A percentile compares a stretch with the other conserved stretches of the same genome.
These are phyloP conservation scores for Chrysaora quinquecirrha DNA, from an alignment of 30 jellyfish, hydroid and myxozoan genomes.

Conservation along the genomic window DNA sequence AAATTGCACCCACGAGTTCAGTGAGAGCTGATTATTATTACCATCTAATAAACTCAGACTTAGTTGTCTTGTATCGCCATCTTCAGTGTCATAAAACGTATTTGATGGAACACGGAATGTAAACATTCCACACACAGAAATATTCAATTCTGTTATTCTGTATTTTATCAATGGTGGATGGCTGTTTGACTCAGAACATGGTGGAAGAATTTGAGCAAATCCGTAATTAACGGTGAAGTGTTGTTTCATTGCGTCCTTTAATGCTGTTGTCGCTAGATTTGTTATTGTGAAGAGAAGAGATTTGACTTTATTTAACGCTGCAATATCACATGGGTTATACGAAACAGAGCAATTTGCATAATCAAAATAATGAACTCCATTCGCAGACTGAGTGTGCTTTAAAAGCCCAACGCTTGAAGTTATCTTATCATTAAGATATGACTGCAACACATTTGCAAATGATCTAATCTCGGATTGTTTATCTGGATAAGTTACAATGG, in stretches of 20 bases:
- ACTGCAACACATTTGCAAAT: slow-evolving; percentile 11
- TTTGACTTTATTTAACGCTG: slow-evolving; percentile 31
- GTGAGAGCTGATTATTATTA: slow-evolving; percentile 19
- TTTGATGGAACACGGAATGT: slow-evolving; percentile 71
- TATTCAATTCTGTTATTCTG: slow-evolving; percentile 20
- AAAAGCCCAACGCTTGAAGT: slow-evolving; percentile 46
- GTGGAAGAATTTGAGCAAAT: slow-evolving; percentile 8
- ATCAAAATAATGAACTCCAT: slow-evolving; percentile 27
- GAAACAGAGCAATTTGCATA: slow-evolving; percentile 86
- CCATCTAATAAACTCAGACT: slow-evolving; percentile 22
- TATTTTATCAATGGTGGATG: slow-evolving; percentile 58
- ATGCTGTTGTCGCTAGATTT: slow-evolving; percentile 23
- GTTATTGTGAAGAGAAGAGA: slow-evolving; percentile 17
- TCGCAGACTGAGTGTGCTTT: background rate
- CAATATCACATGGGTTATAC: slow-evolving; percentile 86
- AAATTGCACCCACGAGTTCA: slow-evolving; percentile 65
- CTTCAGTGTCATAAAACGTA: slow-evolving; percentile 83
- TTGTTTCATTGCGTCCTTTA: slow-evolving; percentile 48
- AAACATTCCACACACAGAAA: slow-evolving; percentile 53
- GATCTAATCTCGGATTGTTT: slow-evolving; percentile 23
- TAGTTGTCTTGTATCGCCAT: slow-evolving; percentile 85
- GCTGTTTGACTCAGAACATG: slow-evolving; percentile 54
- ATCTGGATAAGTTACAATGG: background rate
- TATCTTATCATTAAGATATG: slow-evolving; percentile 28
- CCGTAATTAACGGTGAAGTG: slow-evolving; percentile 51